Percentiles rank a stretch among this genome's conserved stretches.
These are phyloP conservation scores for Monopterus albus DNA, from an alignment of 2,113 vertebrate species.

Conservation along the genomic window DNA sequence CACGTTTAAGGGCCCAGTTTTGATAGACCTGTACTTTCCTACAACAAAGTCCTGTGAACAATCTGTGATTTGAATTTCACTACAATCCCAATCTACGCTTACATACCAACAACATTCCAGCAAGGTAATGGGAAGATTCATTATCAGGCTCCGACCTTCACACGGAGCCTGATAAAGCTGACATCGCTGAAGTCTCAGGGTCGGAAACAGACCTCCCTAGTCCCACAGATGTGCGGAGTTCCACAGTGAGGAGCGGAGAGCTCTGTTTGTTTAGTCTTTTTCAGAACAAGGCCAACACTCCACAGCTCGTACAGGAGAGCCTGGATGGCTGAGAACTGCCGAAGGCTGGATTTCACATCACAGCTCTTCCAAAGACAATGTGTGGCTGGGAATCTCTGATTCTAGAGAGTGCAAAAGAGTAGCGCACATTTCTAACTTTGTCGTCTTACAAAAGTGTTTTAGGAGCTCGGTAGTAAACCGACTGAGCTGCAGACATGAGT, in stretches of 20 bases:
- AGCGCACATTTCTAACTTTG: slow-evolving; percentile 18
- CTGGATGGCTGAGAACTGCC: slow-evolving; percentile 69
- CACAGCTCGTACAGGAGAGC: background rate
- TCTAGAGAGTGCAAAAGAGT: too few relatives aligned
- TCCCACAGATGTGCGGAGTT: slow-evolving; percentile 5
- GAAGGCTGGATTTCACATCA: slow-evolving; percentile 62
- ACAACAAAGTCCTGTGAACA: background rate
- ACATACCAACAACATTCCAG: slow-evolving; percentile 38
- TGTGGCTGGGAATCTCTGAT: background rate
- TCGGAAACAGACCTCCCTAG: slow-evolving; percentile 22
- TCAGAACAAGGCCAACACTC: slow-evolving; percentile 53
- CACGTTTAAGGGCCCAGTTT: too few relatives aligned
- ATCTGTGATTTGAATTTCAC: background rate
- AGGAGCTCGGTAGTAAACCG: background rate
- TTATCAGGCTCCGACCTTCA: slow-evolving; percentile 63
- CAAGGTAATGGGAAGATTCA: slow-evolving; percentile 31
- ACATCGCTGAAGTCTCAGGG: slow-evolving; percentile 34
- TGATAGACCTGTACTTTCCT: too few relatives aligned
- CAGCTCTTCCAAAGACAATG: slow-evolving; percentile 16
- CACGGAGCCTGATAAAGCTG: slow-evolving; percentile 53
- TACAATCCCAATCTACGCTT: background rate
- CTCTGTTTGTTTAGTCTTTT: slow-evolving; percentile 40
- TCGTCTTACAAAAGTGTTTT: background rate
- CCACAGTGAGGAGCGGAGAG: background rate
- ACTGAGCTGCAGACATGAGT: background rate